A percentile compares a stretch with the other conserved stretches of the same genome.
These are phyloP conservation scores for Masnerella sp. DNA, from an alignment of 2,888 invertebrate species.

Conservation along the genomic window DNA sequence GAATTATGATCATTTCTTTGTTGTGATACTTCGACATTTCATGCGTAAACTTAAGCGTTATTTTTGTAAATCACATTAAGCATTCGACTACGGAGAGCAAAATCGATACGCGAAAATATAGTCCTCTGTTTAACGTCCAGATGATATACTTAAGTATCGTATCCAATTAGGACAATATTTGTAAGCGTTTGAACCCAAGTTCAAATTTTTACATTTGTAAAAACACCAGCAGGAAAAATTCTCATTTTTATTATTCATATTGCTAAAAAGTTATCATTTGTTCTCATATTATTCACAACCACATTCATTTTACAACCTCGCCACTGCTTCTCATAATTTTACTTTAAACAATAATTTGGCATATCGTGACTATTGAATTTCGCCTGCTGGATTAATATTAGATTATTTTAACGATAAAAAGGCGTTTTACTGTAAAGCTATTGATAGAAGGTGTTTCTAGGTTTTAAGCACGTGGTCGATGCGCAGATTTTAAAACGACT, in stretches of 20 bases:
- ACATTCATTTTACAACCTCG: too few species aligned
- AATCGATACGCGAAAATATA: neutral
- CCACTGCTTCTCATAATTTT: too few species aligned
- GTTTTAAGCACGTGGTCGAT: constrained; percentile 10
- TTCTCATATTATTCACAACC: too few species aligned
- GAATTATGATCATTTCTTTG: constrained; percentile 17
- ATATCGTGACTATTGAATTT: too few species aligned
- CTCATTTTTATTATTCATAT: too few species aligned
- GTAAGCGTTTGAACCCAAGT: constrained; percentile 22
- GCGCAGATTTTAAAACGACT: constrained; percentile 32
- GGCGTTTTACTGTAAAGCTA: constrained; percentile 24
- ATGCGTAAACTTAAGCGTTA: constrained; percentile 20
- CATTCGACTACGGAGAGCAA: constrained; percentile 3
- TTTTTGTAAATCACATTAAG: constrained; percentile 33
- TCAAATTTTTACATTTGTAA: constrained; percentile 23
- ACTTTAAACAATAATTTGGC: too few species aligned
- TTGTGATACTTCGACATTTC: constrained; percentile 34
- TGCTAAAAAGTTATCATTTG: too few species aligned
- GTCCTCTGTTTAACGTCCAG: constrained; percentile 23
- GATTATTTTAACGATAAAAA: constrained; percentile 15
- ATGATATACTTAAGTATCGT: constrained; percentile 24
- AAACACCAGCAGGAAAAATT: neutral
- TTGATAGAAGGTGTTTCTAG: constrained; percentile 11
- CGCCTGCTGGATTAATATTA: constrained; percentile 11
- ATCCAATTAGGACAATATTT: constrained; percentile 42